Evolutionary conservation across 1,140 invertebrate species (phyloP), one percentile per base, ranked within the genome.

Genomic region (Philotrypesis tridentata): DNA sequence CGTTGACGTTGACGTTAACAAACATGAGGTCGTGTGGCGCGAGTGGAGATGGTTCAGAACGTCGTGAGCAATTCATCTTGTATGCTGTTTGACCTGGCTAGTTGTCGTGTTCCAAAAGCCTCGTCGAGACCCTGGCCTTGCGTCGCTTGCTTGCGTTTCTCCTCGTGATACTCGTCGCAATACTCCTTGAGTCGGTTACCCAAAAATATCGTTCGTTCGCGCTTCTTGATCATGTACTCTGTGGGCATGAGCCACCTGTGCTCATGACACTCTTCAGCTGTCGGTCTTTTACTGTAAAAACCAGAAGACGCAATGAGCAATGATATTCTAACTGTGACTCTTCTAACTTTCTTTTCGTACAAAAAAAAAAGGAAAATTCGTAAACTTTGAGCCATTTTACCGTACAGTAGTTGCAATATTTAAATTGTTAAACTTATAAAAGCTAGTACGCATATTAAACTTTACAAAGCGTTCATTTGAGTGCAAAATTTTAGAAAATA

Each of bases 221-320:
- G 93, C 88, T 97, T 97, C 91, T 96, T 97, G 75, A 97, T 96
- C 95, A 99, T 98, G 88, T 95, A 97, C 88, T 99, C 97, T 3
- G 96, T 96, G 5, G 96, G 95, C 82, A 96, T 93, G 23, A 99
- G 92, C 98, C 98, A 99, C 89, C 97, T 95, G 90, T 99, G 97
- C 88, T 99, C 97, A 86, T 97, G 94, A 87, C 97, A 98, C 91
- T 99, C 98, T 87, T 99, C 98, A 0, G 96, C 95, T 65, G 95
- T 95, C 74, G 98, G 97, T 88, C 98, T 93, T 94, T 99, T 98
- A 84, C 97, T 98, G 86, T 71, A 93, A 92, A 70, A 68, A 55
- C 23, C 12, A 80, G 72, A 43, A 12, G 12, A 43, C 6, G 60
- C 5, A 3, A 6, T 3, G 48, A 12, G 12, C 48, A 60, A 17